Percentiles rank a stretch among this genome's conserved stretches.
These are phyloP conservation scores for Agrenia bidenticulata DNA, from an alignment of 2,888 invertebrate genomes.

Conservation along the genomic window DNA sequence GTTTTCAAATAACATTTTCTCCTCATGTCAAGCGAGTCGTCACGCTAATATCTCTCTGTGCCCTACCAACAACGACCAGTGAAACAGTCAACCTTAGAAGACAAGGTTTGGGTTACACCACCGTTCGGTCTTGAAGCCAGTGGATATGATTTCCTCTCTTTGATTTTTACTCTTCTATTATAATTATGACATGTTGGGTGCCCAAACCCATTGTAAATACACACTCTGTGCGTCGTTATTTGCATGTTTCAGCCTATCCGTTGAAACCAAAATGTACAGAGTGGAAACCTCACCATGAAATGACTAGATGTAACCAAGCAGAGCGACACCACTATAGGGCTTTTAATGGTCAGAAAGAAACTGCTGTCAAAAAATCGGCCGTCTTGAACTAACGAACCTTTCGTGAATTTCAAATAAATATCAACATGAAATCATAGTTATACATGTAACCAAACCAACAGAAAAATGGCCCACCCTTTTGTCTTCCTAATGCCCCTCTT, in stretches of 20 bases:
- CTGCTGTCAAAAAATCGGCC: constrained; percentile 40
- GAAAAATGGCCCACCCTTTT: constrained; percentile 31
- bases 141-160: constrained; percentile 5
- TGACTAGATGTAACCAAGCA: background rate
- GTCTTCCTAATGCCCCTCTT: constrained; percentile 14
- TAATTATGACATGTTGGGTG: constrained; percentile 15
- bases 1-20: constrained; percentile 37
- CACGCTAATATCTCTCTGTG: constrained; percentile 45
- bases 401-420: constrained; percentile 39
- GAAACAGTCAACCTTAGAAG: background rate
- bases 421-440: constrained; percentile 42
- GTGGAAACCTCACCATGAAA: constrained; percentile 1
- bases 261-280: constrained; percentile 4
- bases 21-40: constrained; percentile 50
- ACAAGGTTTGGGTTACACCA: background rate
- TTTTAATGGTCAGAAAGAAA: constrained; percentile 1
- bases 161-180: constrained; percentile 12
- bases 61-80: constrained; percentile 1
- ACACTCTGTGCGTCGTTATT: background rate
- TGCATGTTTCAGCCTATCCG: background rate
- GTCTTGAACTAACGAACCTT: constrained; percentile 53
- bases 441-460: constrained; percentile 29
- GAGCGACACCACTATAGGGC: background rate
- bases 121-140: background rate
- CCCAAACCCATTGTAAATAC: background rate